Evolutionary conservation across 1,140 invertebrate species (phyloP).

Genomic region (Araneus ventricosus): DNA sequence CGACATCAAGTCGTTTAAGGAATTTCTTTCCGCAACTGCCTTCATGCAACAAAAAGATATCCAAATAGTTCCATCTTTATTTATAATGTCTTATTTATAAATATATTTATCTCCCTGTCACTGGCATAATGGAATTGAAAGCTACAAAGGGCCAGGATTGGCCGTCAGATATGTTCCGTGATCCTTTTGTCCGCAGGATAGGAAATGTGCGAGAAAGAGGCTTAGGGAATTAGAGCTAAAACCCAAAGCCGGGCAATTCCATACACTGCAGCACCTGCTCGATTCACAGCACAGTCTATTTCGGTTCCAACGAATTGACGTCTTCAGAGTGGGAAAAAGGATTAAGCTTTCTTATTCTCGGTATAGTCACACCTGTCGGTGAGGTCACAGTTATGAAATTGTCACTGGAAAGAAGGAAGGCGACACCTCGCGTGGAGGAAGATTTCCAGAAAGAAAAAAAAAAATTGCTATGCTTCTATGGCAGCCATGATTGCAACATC

Average conservation of each 20-base stretch:
- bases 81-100: neutral
- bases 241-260: neutral
- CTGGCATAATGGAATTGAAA: neutral
- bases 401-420: slow-evolving; percentile 12
- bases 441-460: too few relatives aligned
- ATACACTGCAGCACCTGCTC: neutral
- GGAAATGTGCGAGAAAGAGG: neutral
- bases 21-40: too few relatives aligned
- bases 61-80: neutral
- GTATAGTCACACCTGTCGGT: slow-evolving; percentile 28
- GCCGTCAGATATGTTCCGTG: neutral
- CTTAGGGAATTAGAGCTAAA: neutral
- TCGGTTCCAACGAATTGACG: neutral
- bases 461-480: neutral
- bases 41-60: too few relatives aligned
- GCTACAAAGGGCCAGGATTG: neutral
- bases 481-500: neutral
- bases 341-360: neutral
- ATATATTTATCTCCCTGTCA: neutral
- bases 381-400: slow-evolving; percentile 38
- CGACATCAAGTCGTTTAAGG: too few relatives aligned
- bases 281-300: slow-evolving; percentile 6
- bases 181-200: neutral
- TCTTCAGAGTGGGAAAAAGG: neutral
- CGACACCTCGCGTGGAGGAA: neutral